A percentile compares a stretch with the other conserved stretches of the same genome.
These are phyloP conservation scores for Oriolus oriolus DNA, from an alignment of 2,113 vertebrate species.

Conservation along the genomic window DNA sequence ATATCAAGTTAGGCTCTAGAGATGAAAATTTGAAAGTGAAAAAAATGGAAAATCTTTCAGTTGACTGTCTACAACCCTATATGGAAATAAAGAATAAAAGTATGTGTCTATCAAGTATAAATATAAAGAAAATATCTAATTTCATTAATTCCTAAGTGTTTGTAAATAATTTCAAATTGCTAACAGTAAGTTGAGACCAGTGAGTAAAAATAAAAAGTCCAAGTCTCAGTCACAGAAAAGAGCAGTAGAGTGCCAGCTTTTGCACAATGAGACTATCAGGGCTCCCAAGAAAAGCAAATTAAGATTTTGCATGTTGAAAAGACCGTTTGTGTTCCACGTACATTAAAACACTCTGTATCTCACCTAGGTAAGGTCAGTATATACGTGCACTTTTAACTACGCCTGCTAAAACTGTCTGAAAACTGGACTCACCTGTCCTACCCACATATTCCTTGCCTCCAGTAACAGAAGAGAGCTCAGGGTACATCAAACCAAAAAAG, in stretches of 20 bases:
- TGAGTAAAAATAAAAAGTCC: background rate
- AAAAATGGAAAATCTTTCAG: background rate
- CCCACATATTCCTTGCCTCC: background rate
- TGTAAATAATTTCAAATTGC: background rate
- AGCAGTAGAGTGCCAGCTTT: background rate
- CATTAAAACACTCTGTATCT: background rate
- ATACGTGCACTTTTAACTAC: background rate
- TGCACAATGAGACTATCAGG: background rate
- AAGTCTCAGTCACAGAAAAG: background rate
- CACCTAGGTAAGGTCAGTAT: background rate
- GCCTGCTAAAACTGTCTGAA: background rate
- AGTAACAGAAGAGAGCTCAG: background rate
- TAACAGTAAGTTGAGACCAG: background rate
- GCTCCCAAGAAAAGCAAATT: background rate
- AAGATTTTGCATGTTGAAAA: background rate
- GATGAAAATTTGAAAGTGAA: background rate
- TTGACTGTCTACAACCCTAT: background rate
- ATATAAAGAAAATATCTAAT: background rate
- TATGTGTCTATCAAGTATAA: background rate
- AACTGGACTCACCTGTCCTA: background rate
- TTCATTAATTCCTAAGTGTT: background rate
- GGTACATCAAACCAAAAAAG: background rate
- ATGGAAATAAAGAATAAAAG: background rate
- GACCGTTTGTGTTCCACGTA: background rate
- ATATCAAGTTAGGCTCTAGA: background rate